Evolutionary conservation across 2,888 invertebrate genomes (phyloP).

Genomic region (Melanotus villosus): DNA sequence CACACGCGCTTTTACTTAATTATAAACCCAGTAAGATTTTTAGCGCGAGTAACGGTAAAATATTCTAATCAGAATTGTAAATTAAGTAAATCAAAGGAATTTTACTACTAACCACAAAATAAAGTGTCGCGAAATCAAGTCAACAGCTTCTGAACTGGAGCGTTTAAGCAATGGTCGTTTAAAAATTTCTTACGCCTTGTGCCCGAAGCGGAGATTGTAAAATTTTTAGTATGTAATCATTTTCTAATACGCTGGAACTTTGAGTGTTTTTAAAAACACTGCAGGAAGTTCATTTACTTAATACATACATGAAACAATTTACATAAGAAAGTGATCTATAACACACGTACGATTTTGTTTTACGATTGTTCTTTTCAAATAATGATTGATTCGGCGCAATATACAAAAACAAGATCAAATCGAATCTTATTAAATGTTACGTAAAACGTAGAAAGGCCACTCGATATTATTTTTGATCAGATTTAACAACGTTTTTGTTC

Average conservation of each 20-base stretch:
- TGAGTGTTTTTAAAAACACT: background rate
- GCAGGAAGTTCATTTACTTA: background rate
- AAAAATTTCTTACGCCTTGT: slow-evolving; percentile 22
- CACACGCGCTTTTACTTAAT: background rate
- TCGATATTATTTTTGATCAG: slow-evolving; percentile 10
- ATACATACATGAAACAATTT: background rate
- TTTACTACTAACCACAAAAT: background rate
- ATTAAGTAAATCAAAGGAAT: background rate
- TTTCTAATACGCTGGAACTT: slow-evolving; percentile 7
- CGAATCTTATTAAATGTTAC: no score
- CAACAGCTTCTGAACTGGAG: slow-evolving; percentile 30
- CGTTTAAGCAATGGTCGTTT: slow-evolving; percentile 28
- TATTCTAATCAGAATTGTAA: background rate
- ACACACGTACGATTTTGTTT: no score
- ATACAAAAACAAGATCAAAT: no score
- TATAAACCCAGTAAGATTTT: background rate
- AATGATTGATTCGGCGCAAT: no score
- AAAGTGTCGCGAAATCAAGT: slow-evolving; percentile 1
- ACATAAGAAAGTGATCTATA: no score
- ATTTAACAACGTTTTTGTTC: background rate
- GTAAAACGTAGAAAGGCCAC: slow-evolving; percentile 5
- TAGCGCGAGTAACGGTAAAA: background rate
- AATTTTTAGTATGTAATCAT: slow-evolving; percentile 14
- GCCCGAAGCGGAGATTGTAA: slow-evolving; percentile 35
- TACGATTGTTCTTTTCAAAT: no score